These are phyloP conservation scores for Subanguina moxae DNA, from an alignment of 1,140 invertebrate species.

Conservation along the genomic window DNA sequence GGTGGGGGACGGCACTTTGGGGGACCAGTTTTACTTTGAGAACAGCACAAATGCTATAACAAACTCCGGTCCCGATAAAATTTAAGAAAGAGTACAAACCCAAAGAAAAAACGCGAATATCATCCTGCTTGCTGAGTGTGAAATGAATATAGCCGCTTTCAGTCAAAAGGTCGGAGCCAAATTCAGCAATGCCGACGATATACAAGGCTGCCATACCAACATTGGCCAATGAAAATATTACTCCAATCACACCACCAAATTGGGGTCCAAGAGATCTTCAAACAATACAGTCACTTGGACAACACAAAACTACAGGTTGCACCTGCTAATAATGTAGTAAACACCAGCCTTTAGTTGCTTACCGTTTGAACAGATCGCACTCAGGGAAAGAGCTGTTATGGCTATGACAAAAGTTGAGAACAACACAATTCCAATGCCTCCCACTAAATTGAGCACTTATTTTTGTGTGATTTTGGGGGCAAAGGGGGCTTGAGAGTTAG, in stretches of 20 bases:
- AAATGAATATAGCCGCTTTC: slow-evolving; percentile 15
- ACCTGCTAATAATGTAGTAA: slow-evolving; percentile 21
- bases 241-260: slow-evolving; percentile 94
- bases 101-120: slow-evolving; percentile 27
- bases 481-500: no score
- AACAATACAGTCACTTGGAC: slow-evolving; percentile 68
- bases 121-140: slow-evolving; percentile 11
- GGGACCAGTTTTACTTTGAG: no score
- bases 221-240: slow-evolving; percentile 96
- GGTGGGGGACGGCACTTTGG: no score
- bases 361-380: slow-evolving; percentile 27
- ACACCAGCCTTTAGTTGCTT: slow-evolving; percentile 15
- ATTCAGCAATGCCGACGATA: slow-evolving; percentile 30
- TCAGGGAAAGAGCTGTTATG: slow-evolving; percentile 21
- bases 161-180: slow-evolving; percentile 17
- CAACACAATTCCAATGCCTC: slow-evolving; percentile 20
- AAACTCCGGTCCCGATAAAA: no score
- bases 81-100: background rate
- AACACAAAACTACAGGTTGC: background rate
- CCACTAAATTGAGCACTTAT: slow-evolving; percentile 1
- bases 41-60: no score
- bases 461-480: no score
- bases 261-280: slow-evolving; percentile 89
- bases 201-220: slow-evolving; percentile 95
- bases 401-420: slow-evolving; percentile 23